A percentile compares a stretch with the other conserved stretches of the same genome.
These are phyloP conservation scores for Magallana nippona DNA, from an alignment of 2,888 invertebrate genomes.

Conservation along the genomic window DNA sequence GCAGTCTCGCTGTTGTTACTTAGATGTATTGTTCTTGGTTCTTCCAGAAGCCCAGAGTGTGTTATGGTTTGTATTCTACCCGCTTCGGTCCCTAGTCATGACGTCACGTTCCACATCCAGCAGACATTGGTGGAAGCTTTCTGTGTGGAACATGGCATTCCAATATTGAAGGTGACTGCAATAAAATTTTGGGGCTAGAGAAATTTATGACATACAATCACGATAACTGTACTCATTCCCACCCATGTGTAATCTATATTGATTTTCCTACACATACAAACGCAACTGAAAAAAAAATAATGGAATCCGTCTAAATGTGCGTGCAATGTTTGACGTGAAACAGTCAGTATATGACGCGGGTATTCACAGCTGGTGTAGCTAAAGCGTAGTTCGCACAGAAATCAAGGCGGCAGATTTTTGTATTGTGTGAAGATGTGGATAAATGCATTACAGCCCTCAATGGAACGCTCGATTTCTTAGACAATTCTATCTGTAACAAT, in stretches of 20 bases:
- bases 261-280: not conserved
- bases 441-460: too few relatives aligned
- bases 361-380: not conserved
- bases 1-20: not conserved
- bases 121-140: slow-evolving; percentile 75
- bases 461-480: too few relatives aligned
- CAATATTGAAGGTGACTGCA: slow-evolving; percentile 67
- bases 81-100: slow-evolving; percentile 61
- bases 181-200: not conserved
- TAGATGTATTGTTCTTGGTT: not conserved
- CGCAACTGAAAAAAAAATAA: not conserved
- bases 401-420: not conserved
- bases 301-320: not conserved
- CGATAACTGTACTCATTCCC: not conserved
- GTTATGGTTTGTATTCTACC: slow-evolving; percentile 73
- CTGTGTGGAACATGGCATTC: slow-evolving; percentile 73
- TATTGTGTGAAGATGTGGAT: too few relatives aligned
- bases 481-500: too few relatives aligned
- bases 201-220: not conserved
- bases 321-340: slow-evolving; percentile 5
- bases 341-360: not conserved
- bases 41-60: slow-evolving; percentile 67
- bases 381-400: not conserved
- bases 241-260: not conserved
- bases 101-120: slow-evolving; percentile 72